Evolutionary conservation across 2,888 invertebrate species (phyloP).

Genomic region (Temnothorax ravouxi): DNA sequence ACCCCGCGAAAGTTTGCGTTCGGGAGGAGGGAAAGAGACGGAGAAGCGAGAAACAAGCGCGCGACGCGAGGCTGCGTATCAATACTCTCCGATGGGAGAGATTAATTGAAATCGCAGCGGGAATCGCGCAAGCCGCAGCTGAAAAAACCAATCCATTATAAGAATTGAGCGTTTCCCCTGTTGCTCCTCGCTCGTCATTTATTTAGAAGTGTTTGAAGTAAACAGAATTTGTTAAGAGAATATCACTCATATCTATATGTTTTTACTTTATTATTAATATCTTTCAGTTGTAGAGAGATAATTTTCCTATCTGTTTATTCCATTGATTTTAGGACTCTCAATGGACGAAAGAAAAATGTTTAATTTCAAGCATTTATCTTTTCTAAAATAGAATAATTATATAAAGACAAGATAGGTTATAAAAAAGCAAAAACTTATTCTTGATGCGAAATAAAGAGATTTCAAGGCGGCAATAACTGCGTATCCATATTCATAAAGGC

Average conservation of each 20-base stretch:
- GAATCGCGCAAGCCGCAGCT: constrained; percentile 42
- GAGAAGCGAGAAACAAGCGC: constrained; percentile 13
- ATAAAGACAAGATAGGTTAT: background rate
- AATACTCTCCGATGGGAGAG: constrained; percentile 52
- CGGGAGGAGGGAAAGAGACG: constrained; percentile 28
- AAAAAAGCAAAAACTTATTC: background rate
- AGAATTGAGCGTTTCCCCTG: constrained; percentile 38
- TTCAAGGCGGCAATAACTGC: constrained; percentile 17
- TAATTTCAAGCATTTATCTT: background rate
- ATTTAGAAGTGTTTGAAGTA: constrained; percentile 36
- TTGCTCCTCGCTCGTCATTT: constrained; percentile 40
- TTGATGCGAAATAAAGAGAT: background rate
- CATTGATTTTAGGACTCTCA: background rate
- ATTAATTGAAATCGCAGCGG: constrained; percentile 57
- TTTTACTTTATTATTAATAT: constrained; percentile 28
- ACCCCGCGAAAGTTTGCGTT: constrained; percentile 41
- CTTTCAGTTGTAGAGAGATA: background rate
- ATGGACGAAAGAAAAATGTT: background rate
- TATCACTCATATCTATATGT: background rate
- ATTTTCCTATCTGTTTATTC: background rate
- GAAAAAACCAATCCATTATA: constrained; percentile 57
- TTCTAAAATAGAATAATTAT: constrained; percentile 19
- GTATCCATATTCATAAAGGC: constrained; percentile 50
- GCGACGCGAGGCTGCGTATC: constrained; percentile 45
- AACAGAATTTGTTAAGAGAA: constrained; percentile 32